Evolutionary conservation across 2,888 invertebrate genomes (phyloP).

Genomic region (Proisotoma minuta): DNA sequence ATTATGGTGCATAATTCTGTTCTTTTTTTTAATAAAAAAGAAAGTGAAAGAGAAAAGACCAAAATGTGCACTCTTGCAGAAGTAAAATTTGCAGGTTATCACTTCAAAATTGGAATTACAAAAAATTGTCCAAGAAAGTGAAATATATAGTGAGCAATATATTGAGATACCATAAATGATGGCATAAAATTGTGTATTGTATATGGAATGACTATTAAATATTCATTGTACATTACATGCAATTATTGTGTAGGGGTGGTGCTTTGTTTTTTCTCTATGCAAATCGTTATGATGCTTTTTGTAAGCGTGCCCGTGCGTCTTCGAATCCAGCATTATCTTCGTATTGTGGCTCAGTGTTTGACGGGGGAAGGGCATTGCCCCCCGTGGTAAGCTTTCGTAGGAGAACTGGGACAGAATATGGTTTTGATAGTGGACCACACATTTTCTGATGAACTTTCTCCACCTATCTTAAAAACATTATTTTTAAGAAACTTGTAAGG

Average conservation of each 20-base stretch:
- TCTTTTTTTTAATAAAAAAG: too few relatives aligned
- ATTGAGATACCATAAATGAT: too few relatives aligned
- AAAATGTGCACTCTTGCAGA: too few relatives aligned
- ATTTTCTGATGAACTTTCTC: constrained; percentile 15
- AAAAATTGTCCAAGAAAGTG: too few relatives aligned
- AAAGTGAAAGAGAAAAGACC: too few relatives aligned
- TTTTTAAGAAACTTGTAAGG: neutral
- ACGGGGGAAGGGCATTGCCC: neutral
- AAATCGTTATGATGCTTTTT: neutral
- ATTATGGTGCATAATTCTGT: too few relatives aligned
- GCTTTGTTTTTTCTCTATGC: neutral
- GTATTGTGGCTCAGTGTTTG: neutral
- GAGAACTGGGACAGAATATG: neutral
- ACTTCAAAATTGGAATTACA: too few relatives aligned
- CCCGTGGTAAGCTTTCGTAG: neutral
- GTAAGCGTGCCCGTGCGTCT: neutral
- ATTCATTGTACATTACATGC: too few relatives aligned
- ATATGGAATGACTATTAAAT: too few relatives aligned
- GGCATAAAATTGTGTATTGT: too few relatives aligned
- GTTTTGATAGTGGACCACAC: constrained; percentile 13
- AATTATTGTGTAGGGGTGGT: neutral
- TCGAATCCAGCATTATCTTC: neutral
- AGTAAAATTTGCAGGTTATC: too few relatives aligned
- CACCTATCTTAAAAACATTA: constrained; percentile 3
- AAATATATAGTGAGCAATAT: too few relatives aligned